Base-by-base conservation (phyloP, 1,140 invertebrate species). In the Notospermus geniculatus region DNA sequence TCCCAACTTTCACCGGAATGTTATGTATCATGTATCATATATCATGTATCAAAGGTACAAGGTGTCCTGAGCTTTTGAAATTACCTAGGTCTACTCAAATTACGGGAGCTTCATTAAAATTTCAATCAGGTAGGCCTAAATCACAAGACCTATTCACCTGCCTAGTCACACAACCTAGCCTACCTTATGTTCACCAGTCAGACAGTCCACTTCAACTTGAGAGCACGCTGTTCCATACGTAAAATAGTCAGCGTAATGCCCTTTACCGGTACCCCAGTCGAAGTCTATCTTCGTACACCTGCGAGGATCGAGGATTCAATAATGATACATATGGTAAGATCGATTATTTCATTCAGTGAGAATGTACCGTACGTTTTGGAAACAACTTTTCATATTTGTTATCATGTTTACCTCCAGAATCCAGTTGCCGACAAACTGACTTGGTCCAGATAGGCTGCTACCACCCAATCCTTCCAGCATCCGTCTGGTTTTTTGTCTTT, bases 391-490 rank as follows among this genome's bases (percentile, higher is more conserved):
- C 5, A n/a, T n/a, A 50, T 5, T 7, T 50, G n/a, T 50, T 5
- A 50, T 4, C 32, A 36, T 27, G 63, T 68, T 60, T 68, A 79
- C 77, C 64, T 67, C 72, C 93, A 91, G 78, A 92, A 96, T 28
- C 94, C 94, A 29, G 89, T 89, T 0, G 92, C 87, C 0, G 92
- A 93, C 11, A 97, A 83, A 72, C 88, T 89, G 2, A 95, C 85
- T 71, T 92, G 83, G 36, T 90, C 86, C 4, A 89, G 83, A 73
- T 93, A 96, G 0, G 95, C 95, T 32, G 83, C 83, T 36, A 65
- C 62, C 9, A 50, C 86, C 91, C 91, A 94, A 9, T 92, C 84
- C 77, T 92, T 86, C 93, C 94, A 96, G 60, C 83, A 87, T n/a
- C 86, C 88, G 59, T 88, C 82, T 0, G 93, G 93, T 76, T 91